A percentile compares a stretch with the other conserved stretches of the same genome.
phyloP scores from a whole-genome alignment of 2,113 vertebrate species.

The Paracanthobrama guichenoti region DNA sequence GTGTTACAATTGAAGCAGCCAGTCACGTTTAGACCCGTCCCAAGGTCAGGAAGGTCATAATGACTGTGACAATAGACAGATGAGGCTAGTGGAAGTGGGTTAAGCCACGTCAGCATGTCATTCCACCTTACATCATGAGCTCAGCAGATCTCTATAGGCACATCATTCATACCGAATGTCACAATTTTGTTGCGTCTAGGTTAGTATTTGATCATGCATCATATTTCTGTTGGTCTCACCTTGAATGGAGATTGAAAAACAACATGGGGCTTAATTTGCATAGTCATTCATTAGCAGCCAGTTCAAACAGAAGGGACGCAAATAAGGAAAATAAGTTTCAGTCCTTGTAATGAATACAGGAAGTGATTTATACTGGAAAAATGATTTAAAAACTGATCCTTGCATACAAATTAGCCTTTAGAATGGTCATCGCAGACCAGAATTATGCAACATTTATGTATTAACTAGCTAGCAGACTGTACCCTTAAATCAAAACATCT shows the following conservation, averaged over 20 bases:
- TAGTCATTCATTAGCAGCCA: neutral
- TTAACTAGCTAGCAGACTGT: conserved; percentile 9
- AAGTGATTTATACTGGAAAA: neutral
- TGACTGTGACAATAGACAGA: conserved; percentile 18
- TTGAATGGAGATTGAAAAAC: neutral
- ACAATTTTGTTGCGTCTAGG: neutral
- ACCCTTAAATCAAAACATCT: neutral
- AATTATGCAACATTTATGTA: conserved; percentile 35
- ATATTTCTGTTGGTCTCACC: neutral
- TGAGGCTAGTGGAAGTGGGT: conserved; percentile 8
- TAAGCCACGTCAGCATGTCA: conserved; percentile 12
- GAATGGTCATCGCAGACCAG: conserved; percentile 10
- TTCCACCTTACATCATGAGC: conserved; percentile 2
- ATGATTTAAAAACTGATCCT: neutral
- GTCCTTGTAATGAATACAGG: neutral
- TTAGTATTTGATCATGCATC: neutral
- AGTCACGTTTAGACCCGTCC: neutral
- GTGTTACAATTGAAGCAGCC: neutral
- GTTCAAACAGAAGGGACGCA: neutral
- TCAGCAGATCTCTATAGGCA: neutral
- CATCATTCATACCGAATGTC: conserved; percentile 7
- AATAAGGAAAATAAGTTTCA: neutral
- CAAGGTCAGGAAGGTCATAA: conserved; percentile 10
- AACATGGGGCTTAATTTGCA: neutral
- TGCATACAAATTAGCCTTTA: neutral